phyloP scores from a whole-genome alignment of 2,888 invertebrate species.

The Phrixothrix hirtus region DNA sequence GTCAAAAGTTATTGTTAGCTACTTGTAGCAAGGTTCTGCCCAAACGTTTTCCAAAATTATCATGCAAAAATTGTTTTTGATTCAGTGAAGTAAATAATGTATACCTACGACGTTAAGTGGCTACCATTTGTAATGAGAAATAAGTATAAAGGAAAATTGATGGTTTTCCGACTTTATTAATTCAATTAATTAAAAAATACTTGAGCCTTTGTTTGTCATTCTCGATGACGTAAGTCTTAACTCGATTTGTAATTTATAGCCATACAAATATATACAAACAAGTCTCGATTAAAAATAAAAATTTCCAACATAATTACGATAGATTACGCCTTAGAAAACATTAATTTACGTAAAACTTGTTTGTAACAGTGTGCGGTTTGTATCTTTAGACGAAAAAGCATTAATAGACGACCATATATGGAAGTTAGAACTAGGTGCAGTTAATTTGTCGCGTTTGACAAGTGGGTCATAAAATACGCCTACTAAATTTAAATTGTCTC shows the following conservation, averaged over 20 bases:
- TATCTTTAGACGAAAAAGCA: not conserved
- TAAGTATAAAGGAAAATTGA: no score
- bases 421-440: slow-evolving; percentile 35
- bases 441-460: slow-evolving; percentile 40
- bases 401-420: slow-evolving; percentile 34
- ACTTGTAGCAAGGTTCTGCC: no score
- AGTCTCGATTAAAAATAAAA: not conserved
- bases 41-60: no score
- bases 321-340: not conserved
- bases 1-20: no score
- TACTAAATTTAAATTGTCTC: slow-evolving; percentile 30
- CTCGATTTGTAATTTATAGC: no score
- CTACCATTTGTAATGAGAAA: no score
- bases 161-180: not conserved
- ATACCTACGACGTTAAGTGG: no score
- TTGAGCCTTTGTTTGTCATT: no score
- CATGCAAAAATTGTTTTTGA: no score
- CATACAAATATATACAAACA: no score
- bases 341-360: not conserved
- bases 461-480: slow-evolving; percentile 38
- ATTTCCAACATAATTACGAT: not conserved
- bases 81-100: no score
- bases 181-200: not conserved
- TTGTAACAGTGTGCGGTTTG: not conserved
- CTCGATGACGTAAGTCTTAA: no score